These are phyloP conservation scores for Diaprepes abbreviatus DNA, from an alignment of 2,888 invertebrate genomes.

Conservation along the genomic window DNA sequence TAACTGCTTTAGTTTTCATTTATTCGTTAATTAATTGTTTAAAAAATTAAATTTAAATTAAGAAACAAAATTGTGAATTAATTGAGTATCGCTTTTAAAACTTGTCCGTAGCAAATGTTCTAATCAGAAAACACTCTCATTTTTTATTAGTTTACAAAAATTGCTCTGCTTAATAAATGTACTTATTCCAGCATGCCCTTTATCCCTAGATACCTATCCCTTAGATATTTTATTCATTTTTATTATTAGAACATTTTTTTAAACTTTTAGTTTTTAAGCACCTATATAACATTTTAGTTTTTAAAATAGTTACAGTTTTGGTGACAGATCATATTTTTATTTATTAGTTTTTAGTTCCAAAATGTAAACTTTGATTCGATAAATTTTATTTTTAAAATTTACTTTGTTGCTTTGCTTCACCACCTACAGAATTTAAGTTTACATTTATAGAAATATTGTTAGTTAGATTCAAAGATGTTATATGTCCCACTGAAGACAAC, in stretches of 20 bases:
- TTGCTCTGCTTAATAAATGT: conserved; percentile 16
- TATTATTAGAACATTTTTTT: conserved; percentile 4
- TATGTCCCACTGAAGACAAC: too few relatives aligned
- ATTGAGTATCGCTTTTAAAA: too few relatives aligned
- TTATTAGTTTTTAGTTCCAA: conserved; percentile 6
- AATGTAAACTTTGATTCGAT: neutral
- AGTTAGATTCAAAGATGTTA: neutral
- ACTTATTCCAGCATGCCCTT: conserved; percentile 17
- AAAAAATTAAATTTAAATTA: too few relatives aligned
- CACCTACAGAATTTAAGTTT: neutral
- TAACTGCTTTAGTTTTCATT: too few relatives aligned
- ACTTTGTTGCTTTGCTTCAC: too few relatives aligned
- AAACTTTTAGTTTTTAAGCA: neutral
- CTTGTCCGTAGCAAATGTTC: neutral
- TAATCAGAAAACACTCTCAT: neutral
- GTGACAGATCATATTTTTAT: neutral
- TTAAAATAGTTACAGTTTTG: neutral
- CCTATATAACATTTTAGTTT: neutral
- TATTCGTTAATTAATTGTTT: too few relatives aligned
- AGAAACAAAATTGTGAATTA: too few relatives aligned
- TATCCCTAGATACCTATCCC: neutral
- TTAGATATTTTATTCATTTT: conserved; percentile 17
- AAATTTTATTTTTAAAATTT: too few relatives aligned
- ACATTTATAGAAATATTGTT: neutral
- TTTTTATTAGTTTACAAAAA: neutral